These are phyloP conservation scores for Xylophagus ater DNA, from an alignment of 2,888 invertebrate genomes.

Conservation along the genomic window DNA sequence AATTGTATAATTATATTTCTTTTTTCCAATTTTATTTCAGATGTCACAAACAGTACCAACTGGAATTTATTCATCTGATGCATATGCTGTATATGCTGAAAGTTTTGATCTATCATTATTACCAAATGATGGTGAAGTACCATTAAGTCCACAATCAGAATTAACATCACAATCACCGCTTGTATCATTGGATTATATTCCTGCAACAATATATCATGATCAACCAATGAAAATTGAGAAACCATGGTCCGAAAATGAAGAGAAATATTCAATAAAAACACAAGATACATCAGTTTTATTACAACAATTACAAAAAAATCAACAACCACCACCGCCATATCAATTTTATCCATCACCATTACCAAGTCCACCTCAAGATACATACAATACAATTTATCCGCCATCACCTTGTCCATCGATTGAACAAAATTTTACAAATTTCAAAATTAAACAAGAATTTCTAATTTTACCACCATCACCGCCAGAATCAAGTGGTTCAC, in stretches of 20 bases:
- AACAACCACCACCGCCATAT: no score
- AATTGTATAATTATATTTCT: no score
- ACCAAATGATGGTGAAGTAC: constrained; percentile 47
- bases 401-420: constrained; percentile 34
- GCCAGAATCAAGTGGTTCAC: constrained; percentile 46
- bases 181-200: constrained; percentile 23
- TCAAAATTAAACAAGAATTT: constrained; percentile 42
- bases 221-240: constrained; percentile 34
- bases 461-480: constrained; percentile 48
- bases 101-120: constrained; percentile 63
- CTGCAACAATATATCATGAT: constrained; percentile 24
- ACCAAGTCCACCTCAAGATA: constrained; percentile 33
- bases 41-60: constrained; percentile 13
- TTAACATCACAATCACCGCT: constrained; percentile 23
- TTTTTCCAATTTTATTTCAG: constrained; percentile 2
- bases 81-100: constrained; percentile 43
- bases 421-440: constrained; percentile 21
- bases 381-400: constrained; percentile 15
- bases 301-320: constrained; percentile 23
- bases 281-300: constrained; percentile 17
- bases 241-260: constrained; percentile 25
- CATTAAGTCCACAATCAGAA: constrained; percentile 40
- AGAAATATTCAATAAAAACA: background rate
- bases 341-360: constrained; percentile 30
- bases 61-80: constrained; percentile 22